These are phyloP conservation scores for Anolis carolinensis DNA, from an alignment of 2,113 vertebrate species.

Conservation along the genomic window DNA sequence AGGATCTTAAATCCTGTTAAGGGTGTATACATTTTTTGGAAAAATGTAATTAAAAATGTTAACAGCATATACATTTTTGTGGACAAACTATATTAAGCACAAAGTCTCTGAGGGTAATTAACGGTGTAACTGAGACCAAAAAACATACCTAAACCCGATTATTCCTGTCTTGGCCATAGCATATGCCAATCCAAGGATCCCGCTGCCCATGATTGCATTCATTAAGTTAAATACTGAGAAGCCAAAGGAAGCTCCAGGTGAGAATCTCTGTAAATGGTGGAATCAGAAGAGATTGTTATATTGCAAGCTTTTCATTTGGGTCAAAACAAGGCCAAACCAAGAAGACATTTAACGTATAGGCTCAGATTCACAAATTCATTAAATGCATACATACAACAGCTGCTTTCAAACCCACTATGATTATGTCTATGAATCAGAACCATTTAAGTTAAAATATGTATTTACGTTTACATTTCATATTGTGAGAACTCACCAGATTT, in stretches of 20 bases:
- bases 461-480: not conserved
- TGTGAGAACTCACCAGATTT: not conserved
- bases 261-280: constrained; percentile 68
- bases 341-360: not conserved
- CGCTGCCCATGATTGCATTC: constrained; percentile 96
- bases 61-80: too few species aligned
- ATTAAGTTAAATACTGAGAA: constrained; percentile 94
- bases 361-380: not conserved
- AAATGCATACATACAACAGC: not conserved
- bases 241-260: constrained; percentile 82
- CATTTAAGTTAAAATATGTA: not conserved
- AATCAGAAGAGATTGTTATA: not conserved
- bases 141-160: constrained; percentile 89
- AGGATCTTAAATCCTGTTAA: too few species aligned
- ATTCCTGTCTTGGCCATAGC: constrained; percentile 92
- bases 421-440: not conserved
- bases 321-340: not conserved
- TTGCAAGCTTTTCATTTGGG: not conserved
- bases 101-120: not conserved
- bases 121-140: not conserved
- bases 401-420: not conserved
- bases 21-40: too few species aligned
- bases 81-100: not conserved
- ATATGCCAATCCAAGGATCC: constrained; percentile 91
- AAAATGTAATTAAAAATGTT: too few species aligned